A percentile compares a stretch with the other conserved stretches of the same genome.
Evolutionary conservation across 2,113 vertebrate genomes (phyloP).

Genomic region (Canis aureus): DNA sequence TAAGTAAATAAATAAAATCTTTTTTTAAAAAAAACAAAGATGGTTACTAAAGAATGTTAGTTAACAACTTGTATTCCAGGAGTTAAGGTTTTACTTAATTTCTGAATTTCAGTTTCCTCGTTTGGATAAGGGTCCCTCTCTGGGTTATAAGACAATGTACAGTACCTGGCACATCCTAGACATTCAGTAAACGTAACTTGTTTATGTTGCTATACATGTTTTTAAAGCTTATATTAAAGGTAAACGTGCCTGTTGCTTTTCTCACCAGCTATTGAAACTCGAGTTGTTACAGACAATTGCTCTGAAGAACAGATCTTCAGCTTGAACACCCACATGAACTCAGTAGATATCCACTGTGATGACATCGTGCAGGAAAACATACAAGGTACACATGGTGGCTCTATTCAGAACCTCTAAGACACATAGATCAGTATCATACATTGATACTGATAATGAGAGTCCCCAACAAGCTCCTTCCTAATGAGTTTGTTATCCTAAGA

Average conservation of each 20-base stretch:
- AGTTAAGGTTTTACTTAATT: background rate
- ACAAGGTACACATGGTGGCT: background rate
- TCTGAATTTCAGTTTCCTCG: background rate
- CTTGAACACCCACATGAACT: background rate
- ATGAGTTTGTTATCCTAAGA: background rate
- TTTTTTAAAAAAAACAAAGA: background rate
- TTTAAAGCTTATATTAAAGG: background rate
- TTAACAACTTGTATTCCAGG: background rate
- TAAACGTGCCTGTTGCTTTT: background rate
- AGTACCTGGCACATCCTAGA: background rate
- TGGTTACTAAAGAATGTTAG: background rate
- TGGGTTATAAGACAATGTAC: background rate
- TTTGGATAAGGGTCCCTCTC: background rate
- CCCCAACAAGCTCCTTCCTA: background rate
- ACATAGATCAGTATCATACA: background rate
- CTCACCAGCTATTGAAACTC: constrained; percentile 65
- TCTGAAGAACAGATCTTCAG: background rate
- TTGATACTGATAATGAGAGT: background rate
- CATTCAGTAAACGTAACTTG: background rate
- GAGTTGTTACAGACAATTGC: constrained; percentile 54
- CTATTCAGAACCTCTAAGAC: background rate
- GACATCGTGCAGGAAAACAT: background rate
- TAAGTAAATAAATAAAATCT: too few relatives aligned
- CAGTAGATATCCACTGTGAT: constrained; percentile 19
- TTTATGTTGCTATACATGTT: background rate